Evolutionary conservation across 1,140 invertebrate genomes (phyloP).

Genomic region (Oncopeltus fasciatus): DNA sequence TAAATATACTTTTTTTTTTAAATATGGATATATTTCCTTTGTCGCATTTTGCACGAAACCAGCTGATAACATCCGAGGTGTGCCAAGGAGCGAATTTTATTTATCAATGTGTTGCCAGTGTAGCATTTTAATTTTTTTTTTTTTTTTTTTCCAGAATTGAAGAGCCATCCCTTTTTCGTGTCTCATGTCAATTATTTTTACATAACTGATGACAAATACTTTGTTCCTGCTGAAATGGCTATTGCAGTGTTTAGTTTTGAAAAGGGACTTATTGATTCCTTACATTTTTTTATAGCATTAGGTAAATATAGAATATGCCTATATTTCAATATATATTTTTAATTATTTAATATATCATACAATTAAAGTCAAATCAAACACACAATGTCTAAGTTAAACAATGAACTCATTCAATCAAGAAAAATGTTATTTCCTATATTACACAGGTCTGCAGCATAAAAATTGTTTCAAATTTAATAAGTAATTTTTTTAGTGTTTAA

Average conservation of each 20-base stretch:
- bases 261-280: not conserved
- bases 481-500: not conserved
- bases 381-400: not conserved
- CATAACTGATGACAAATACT: not conserved
- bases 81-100: too few relatives aligned
- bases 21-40: too few relatives aligned
- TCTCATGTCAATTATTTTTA: conserved; percentile 8
- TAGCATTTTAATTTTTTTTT: not conserved
- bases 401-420: not conserved
- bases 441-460: not conserved
- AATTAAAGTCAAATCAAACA: not conserved
- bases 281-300: not conserved
- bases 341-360: not conserved
- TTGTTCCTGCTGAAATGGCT: conserved; percentile 10
- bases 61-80: too few relatives aligned
- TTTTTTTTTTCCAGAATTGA: not conserved
- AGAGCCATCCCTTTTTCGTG: not conserved
- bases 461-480: not conserved
- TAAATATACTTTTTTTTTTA: too few relatives aligned
- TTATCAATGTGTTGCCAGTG: too few relatives aligned
- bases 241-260: not conserved
- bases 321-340: not conserved
- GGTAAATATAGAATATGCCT: not conserved
- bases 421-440: not conserved
- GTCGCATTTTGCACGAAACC: too few relatives aligned